Percentiles rank a stretch among this genome's conserved stretches.
Conservation (phyloP, 30 jellyfish, hydroid and myxozoan species). For the Clytia hemisphaerica region DNA sequence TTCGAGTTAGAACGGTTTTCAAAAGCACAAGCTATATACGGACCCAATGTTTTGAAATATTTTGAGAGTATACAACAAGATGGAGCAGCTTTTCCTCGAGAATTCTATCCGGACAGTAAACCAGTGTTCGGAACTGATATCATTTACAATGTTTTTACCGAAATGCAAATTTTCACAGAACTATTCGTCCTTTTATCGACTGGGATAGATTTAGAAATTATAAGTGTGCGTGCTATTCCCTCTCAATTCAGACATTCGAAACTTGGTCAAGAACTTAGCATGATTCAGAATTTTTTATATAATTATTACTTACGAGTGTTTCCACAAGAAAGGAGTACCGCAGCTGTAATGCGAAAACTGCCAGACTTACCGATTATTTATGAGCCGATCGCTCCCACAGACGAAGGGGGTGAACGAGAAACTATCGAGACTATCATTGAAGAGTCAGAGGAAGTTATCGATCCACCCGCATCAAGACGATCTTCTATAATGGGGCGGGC, state of each 20-base stretch:
- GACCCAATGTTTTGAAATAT: slow-evolving; percentile 43
- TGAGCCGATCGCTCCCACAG: slow-evolving; percentile 6
- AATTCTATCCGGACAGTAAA: slow-evolving; percentile 51
- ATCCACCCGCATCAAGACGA: too few species aligned
- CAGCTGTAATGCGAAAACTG: slow-evolving; percentile 29
- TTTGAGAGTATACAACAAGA: slow-evolving; percentile 64
- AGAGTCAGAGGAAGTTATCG: slow-evolving; percentile 17
- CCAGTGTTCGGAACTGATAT: slow-evolving; percentile 57
- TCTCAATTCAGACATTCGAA: slow-evolving; percentile 56
- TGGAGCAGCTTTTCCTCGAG: slow-evolving; percentile 73
- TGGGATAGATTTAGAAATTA: slow-evolving; percentile 75
- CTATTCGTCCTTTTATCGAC: slow-evolving; percentile 68
- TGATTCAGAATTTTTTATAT: slow-evolving; percentile 59
- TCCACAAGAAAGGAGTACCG: slow-evolving; percentile 65
- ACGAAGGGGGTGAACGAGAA: slow-evolving; percentile 5
- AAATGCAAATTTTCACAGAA: slow-evolving; percentile 75
- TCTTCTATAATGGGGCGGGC: too few species aligned
- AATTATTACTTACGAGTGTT: slow-evolving; percentile 61
- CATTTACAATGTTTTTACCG: slow-evolving; percentile 45
- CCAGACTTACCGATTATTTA: slow-evolving; percentile 33
- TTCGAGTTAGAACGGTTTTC: slow-evolving; percentile 85
- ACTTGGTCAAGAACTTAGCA: slow-evolving; percentile 52
- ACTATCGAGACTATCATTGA: slow-evolving; percentile 28
- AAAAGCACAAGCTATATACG: slow-evolving; percentile 64
- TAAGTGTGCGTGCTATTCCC: slow-evolving; percentile 46